Evolutionary conservation across 2,888 invertebrate genomes (phyloP).

Genomic region (Chironomus tentans): DNA sequence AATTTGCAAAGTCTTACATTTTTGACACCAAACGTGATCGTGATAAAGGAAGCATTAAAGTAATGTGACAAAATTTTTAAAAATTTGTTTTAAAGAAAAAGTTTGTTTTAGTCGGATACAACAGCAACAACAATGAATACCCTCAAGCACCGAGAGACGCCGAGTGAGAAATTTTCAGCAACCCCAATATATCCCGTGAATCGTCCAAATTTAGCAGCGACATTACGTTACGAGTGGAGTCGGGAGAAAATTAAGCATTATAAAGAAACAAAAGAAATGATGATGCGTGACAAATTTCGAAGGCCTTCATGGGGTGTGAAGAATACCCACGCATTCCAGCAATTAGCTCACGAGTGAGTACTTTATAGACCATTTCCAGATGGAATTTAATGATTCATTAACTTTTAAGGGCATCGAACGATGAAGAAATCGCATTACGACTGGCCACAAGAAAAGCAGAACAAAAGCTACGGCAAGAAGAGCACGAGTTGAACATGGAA

Average conservation of each 20-base stretch:
- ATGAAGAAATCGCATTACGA: constrained; percentile 37
- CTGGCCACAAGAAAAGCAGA: constrained; percentile 41
- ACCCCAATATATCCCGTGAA: constrained; percentile 38
- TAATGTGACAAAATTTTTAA: background rate
- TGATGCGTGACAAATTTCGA: constrained; percentile 30
- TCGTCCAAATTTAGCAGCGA: constrained; percentile 41
- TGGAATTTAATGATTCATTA: background rate
- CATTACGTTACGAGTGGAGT: constrained; percentile 37
- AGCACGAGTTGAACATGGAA: constrained; percentile 40
- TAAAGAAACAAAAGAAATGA: constrained; percentile 35
- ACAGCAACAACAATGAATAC: constrained; percentile 30
- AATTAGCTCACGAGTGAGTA: constrained; percentile 37
- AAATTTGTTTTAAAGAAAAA: background rate
- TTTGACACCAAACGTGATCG: constrained; percentile 19
- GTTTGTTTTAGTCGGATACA: background rate
- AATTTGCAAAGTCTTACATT: constrained; percentile 10
- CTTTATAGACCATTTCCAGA: background rate
- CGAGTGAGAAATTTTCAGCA: constrained; percentile 30
- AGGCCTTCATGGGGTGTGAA: constrained; percentile 41
- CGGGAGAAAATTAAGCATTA: constrained; percentile 36
- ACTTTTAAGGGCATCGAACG: constrained; percentile 37
- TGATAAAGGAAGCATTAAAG: constrained; percentile 17
- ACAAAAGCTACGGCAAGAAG: constrained; percentile 38
- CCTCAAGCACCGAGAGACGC: constrained; percentile 27
- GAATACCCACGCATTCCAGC: constrained; percentile 42